Evolutionary conservation across 2,888 invertebrate genomes (phyloP), one percentile per base, ranked within the genome.

Genomic region (Candidula unifasciata): DNA sequence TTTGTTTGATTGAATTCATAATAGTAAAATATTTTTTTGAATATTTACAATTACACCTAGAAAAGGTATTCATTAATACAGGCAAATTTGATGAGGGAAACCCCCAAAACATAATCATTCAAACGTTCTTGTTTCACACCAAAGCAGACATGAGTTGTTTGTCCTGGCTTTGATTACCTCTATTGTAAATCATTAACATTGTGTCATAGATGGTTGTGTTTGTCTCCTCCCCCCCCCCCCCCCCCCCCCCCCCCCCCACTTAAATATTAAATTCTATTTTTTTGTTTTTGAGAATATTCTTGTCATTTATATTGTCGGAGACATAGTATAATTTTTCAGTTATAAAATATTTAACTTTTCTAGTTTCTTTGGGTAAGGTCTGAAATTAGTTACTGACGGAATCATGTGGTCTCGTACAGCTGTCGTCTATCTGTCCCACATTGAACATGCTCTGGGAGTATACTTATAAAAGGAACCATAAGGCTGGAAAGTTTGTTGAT

Each of bases 401-500:
- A 30, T n/a, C n/a, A n/a, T n/a, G n/a, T 35, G 52, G 33, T 44
- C n/a, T 68, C 3, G 30, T 71, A 5, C 18, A 27, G 33, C 8
- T 64, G 8, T 52, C 71, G 82, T 71, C 82, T 66, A 85, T 73
- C 83, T 68, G 57, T 85, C 83, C 73, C 76, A 80, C 82, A 44
- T 76, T 76, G 76, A 80, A 44, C 21, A 68, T 54, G 66, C 69
- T 69, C 68, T 73, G 60, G 69, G 44, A 64, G 27, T 69, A 24
- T n/a, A 37, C 33, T 68, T 52, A 18, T 3, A 37, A 60, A 64
- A 57, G 24, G 30, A 54, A 82, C 87, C 94, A 94, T 94, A 94
- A 94, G 94, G 94, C 94, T 94, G 94, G 94, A 94, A 94, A 94
- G 94, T 94, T 88, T 87, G 86, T 76, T 57, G 35, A 37, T 33